Conservation (phyloP, 2,113 vertebrate species). For the Menidia beryllina region DNA sequence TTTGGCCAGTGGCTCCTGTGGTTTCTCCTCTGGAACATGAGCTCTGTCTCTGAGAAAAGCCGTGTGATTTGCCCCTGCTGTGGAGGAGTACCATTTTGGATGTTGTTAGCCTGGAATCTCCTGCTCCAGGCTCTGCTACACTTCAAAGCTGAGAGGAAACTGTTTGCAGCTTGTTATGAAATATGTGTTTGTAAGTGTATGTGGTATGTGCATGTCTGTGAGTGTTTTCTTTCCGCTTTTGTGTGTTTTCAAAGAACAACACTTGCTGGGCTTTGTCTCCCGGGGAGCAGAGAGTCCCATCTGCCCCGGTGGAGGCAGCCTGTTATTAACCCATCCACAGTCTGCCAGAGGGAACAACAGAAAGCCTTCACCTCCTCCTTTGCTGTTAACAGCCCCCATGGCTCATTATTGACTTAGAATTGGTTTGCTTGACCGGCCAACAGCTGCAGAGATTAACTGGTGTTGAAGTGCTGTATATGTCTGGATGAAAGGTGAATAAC, state of each 20-base stretch:
- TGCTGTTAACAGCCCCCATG: conserved; percentile 47
- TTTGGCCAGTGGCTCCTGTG: conserved; percentile 65
- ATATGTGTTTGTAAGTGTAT: conserved; percentile 34
- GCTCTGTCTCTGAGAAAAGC: conserved; percentile 47
- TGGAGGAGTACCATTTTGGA: conserved; percentile 56
- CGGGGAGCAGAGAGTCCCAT: conserved; percentile 66
- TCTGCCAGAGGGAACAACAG: conserved; percentile 64
- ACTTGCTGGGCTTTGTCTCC: conserved; percentile 38
- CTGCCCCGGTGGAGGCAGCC: conserved; percentile 60
- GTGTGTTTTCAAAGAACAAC: conserved; percentile 61
- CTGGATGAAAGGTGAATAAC: background rate
- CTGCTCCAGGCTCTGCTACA: conserved; percentile 45
- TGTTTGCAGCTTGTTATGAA: conserved; percentile 58
- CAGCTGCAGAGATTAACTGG: conserved; percentile 30
- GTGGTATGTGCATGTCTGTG: conserved; percentile 31
- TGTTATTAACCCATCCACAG: conserved; percentile 72
- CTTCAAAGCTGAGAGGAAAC: conserved; percentile 63
- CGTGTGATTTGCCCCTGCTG: conserved; percentile 52
- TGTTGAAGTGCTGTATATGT: conserved; percentile 32
- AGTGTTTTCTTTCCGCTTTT: conserved; percentile 26
- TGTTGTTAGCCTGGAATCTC: conserved; percentile 60
- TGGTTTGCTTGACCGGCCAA: conserved; percentile 48
- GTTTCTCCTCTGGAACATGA: conserved; percentile 72
- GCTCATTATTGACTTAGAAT: conserved; percentile 55
- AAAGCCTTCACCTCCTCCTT: conserved; percentile 35